phyloP scores from a whole-genome alignment of 2,888 invertebrate genomes.

The Trissolcus brochymenae region DNA sequence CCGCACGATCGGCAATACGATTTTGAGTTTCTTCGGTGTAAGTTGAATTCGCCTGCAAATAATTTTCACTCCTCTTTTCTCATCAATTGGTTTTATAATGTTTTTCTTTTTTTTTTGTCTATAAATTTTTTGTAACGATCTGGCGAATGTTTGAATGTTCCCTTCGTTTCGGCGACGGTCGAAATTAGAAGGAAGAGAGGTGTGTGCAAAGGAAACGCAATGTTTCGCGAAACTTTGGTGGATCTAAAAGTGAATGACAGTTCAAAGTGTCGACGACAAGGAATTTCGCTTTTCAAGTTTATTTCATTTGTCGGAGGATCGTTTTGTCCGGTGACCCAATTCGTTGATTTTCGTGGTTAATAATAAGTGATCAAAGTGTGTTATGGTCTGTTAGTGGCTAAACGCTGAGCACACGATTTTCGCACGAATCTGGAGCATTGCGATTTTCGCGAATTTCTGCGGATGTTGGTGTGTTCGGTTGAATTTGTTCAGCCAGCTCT shows the following conservation, averaged over 20 bases:
- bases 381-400: constrained; percentile 8
- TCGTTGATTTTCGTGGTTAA: constrained; percentile 27
- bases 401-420: no score
- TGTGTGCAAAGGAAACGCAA: no score
- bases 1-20: constrained; percentile 12
- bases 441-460: constrained; percentile 13
- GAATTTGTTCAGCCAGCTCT: constrained; percentile 9
- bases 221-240: no score
- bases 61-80: neutral
- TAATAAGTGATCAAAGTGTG: constrained; percentile 32
- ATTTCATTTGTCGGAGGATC: neutral
- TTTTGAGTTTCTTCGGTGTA: constrained; percentile 18
- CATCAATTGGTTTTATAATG: no score
- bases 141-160: no score
- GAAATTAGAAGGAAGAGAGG: neutral
- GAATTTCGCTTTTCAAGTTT: no score
- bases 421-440: constrained; percentile 19
- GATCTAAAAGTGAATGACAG: neutral
- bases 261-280: neutral
- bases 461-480: no score
- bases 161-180: neutral
- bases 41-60: neutral
- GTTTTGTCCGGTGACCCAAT: constrained; percentile 3
- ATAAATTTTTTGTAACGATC: no score
- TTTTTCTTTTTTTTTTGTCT: neutral